Evolutionary conservation across 2,113 vertebrate genomes (phyloP).

Genomic region (Coracopsis vasa): DNA sequence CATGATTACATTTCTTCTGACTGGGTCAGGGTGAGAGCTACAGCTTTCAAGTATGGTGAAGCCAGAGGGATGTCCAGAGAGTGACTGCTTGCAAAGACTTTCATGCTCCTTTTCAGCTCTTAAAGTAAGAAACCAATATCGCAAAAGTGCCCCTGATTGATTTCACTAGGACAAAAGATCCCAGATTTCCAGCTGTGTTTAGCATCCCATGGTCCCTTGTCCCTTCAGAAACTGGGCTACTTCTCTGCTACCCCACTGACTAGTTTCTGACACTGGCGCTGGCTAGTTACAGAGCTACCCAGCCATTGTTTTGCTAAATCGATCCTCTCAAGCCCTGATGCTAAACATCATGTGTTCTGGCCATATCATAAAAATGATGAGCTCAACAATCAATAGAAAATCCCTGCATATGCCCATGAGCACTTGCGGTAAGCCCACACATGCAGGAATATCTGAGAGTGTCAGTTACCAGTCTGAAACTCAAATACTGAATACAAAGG

Average conservation of each 20-base stretch:
- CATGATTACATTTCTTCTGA: not conserved
- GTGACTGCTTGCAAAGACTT: not conserved
- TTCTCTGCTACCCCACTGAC: not conserved
- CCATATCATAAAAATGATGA: not conserved
- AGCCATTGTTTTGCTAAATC: not conserved
- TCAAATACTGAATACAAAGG: not conserved
- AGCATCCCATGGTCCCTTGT: not conserved
- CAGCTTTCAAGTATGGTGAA: not conserved
- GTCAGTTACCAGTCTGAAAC: not conserved
- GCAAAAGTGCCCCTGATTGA: not conserved
- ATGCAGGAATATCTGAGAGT: not conserved
- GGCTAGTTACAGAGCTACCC: not conserved
- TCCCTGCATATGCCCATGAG: not conserved
- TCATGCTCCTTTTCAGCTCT: not conserved
- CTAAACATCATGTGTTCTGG: not conserved
- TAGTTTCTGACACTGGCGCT: not conserved
- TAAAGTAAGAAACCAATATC: not conserved
- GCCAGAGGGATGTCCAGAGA: not conserved
- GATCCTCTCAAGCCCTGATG: not conserved
- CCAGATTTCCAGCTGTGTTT: not conserved
- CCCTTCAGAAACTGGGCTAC: not conserved
- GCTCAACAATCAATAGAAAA: not conserved
- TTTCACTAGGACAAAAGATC: not conserved
- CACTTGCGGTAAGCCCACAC: not conserved
- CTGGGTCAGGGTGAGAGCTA: not conserved